phyloP scores from a whole-genome alignment of 2,888 invertebrate genomes.

The Pandemis heparana region DNA sequence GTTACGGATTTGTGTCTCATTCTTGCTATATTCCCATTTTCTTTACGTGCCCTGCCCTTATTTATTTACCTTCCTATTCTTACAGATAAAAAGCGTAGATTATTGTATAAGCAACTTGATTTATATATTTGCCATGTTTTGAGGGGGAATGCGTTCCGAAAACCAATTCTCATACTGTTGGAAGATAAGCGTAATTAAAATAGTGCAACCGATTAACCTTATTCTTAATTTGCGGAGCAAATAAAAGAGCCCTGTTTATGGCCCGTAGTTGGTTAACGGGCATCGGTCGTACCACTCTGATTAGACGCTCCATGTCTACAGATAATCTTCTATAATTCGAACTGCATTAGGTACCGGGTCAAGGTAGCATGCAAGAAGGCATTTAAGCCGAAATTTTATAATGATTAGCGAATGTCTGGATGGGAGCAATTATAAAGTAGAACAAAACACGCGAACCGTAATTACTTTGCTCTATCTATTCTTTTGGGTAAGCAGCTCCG shows the following conservation, averaged over 20 bases:
- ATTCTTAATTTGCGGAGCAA: slow-evolving; percentile 18
- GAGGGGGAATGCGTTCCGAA: neutral
- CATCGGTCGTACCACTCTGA: slow-evolving; percentile 9
- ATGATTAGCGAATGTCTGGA: slow-evolving; percentile 71
- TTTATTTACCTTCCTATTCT: neutral
- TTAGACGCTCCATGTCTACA: slow-evolving; percentile 23
- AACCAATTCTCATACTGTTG: neutral
- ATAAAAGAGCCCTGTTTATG: slow-evolving; percentile 8
- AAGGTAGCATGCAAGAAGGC: slow-evolving; percentile 58
- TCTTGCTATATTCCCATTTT: slow-evolving; percentile 19
- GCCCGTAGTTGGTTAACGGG: slow-evolving; percentile 12
- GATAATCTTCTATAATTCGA: slow-evolving; percentile 30
- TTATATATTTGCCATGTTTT: neutral
- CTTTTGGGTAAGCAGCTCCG: neutral
- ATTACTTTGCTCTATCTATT: neutral
- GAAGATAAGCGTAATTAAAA: neutral
- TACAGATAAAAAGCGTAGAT: slow-evolving; percentile 6
- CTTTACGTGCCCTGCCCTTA: neutral
- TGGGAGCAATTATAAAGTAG: slow-evolving; percentile 53
- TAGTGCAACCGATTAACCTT: neutral
- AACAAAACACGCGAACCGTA: slow-evolving; percentile 65
- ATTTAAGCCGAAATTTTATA: slow-evolving; percentile 64
- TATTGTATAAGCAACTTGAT: neutral
- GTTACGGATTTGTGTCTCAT: slow-evolving; percentile 32
- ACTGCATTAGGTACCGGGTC: slow-evolving; percentile 60